Base-by-base conservation (phyloP, 2,797 vertebrate genomes). In the Huso huso region DNA sequence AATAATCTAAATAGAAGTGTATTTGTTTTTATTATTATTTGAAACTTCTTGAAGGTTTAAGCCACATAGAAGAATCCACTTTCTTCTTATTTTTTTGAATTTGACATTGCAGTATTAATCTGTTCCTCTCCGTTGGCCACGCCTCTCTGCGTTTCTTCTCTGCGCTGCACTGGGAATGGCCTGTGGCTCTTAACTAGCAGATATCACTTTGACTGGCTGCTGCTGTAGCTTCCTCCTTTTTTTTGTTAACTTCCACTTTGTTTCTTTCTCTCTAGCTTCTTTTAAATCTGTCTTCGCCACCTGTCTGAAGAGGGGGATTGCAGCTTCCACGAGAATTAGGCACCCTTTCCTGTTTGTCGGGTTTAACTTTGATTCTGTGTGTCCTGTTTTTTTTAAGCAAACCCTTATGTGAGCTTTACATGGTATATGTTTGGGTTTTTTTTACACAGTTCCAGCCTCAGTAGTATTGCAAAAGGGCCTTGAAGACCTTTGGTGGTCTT, bases 221-320 rank as follows among this genome's bases (percentile, higher is more conserved):
- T 18, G 23, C 61, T 64, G 50, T 69, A 71, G 79, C 84, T 81
- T 81, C 74, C 78, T 71, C 78, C 79, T 78, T 77, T 83, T 76
- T 77, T 83, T 76, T 78, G 89, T 91, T 95, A 93, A 96, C 81
- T 83, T 78, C 81, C 82, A 70, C 86, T 89, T 70, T 90, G 84
- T 91, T 74, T 87, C 82, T 90, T 77, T 91, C 83, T 91, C 81
- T 90, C 65, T 88, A 93, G 92, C 89, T 94, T 94, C 91, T 98
- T 99, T 95, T 99, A 98, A 37, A 95, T 92, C 91, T 94, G 86
- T 97, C 90, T 93, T 88, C 91, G 87, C 87, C 91, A 84, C 82
- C 91, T 87, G 82, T 89, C 81, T 90, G 92, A 93, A 92, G 94
- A 97, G 91, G 92, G 23, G 91, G 93, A 96, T 89, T 89, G 86